These are phyloP conservation scores for Yponomeuta plumbellus DNA, from an alignment of 2,888 invertebrate genomes.

Conservation along the genomic window DNA sequence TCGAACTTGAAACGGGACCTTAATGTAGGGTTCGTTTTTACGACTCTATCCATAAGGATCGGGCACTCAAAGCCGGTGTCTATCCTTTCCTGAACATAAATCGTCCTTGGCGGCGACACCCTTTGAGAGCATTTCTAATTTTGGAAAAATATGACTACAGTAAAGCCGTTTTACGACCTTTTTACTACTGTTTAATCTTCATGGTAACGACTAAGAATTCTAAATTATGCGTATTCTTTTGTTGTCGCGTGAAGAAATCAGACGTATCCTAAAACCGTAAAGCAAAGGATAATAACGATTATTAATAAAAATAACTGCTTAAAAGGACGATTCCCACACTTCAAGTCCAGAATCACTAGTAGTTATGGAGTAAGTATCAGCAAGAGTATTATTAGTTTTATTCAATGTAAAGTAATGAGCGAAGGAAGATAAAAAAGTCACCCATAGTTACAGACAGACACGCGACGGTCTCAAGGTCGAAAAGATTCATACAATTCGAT, in stretches of 20 bases:
- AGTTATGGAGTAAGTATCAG: not conserved
- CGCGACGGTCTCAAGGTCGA: constrained; percentile 36
- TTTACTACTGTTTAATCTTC: constrained; percentile 73
- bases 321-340: not conserved
- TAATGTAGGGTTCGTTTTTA: constrained; percentile 50
- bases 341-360: not conserved
- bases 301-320: not conserved
- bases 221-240: constrained; percentile 11
- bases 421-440: not conserved
- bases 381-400: not conserved
- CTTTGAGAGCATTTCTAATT: constrained; percentile 61
- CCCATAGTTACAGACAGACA: constrained; percentile 32
- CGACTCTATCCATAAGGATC: constrained; percentile 57
- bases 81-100: constrained; percentile 47
- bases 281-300: not conserved
- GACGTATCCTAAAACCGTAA: not conserved
- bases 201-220: constrained; percentile 36
- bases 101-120: constrained; percentile 48
- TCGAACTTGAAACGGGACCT: constrained; percentile 21
- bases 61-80: constrained; percentile 31
- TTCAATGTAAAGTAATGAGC: not conserved
- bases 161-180: constrained; percentile 62
- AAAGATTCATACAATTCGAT: constrained; percentile 14
- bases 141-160: constrained; percentile 54
- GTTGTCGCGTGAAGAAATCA: constrained; percentile 12